Evolutionary conservation across 2,888 invertebrate genomes (phyloP), one percentile per base, ranked within the genome.

Genomic region (Galerucella calmariensis): DNA sequence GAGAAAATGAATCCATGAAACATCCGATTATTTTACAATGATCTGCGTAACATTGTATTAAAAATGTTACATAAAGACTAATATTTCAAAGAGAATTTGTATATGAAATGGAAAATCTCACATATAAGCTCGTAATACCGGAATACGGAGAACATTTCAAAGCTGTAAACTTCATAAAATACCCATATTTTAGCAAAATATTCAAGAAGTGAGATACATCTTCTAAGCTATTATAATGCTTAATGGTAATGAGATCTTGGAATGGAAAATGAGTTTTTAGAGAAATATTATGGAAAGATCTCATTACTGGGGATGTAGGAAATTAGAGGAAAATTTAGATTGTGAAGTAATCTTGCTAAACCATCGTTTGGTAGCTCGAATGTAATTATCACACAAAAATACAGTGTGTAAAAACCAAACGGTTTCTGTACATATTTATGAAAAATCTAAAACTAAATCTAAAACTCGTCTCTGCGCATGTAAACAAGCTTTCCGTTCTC

Each of bases 91-190:
- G 46, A 44, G 41, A 65, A 71, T 71, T 71, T 71, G 65, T 65
- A 65, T n/a, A 71, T 58, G 66, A 66, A 71, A 71, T 58, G 66
- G 65, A 24, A 71, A 58, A 66, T 71, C 66, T 58, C 24, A 14
- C 16, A 44, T 71, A 66, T 71, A 71, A 71, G 71, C 71, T 71
- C 66, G 66, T 66, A 66, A 71, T 65, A 53, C 59, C 53, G 58
- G 63, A 63, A 63, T 65, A 71, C 63, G 46, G 65, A 56, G 16
- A 65, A 51, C 65, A 65, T 71, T 71, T 71, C 35, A 58, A 71
- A 63, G 65, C 58, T 65, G 65, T 65, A 71, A 71, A 71, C 65
- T 56, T 51, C 24, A 44, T 46, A 65, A 65, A 71, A 65, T 65
- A 56, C 58, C 56, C 44, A 71, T 65, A 71, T 71, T 71, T 65